Evolutionary conservation across 2,888 invertebrate genomes (phyloP).

Genomic region (Aspidiotus rigidus): DNA sequence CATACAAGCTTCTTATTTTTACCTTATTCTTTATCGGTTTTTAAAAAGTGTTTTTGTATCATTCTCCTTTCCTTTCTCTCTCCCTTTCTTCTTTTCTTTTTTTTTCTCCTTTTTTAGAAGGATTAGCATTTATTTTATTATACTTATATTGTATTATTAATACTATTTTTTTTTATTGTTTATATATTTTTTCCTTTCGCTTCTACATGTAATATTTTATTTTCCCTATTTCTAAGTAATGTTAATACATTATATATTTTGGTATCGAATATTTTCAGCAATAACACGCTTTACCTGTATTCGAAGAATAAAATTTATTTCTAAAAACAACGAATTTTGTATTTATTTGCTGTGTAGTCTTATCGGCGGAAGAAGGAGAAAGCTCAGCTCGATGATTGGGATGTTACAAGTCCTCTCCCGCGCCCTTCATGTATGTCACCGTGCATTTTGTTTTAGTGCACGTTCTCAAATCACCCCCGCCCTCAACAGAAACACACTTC

Average conservation of each 20-base stretch:
- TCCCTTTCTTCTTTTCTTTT: background rate
- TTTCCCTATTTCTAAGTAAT: constrained; percentile 25
- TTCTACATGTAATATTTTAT: constrained; percentile 31
- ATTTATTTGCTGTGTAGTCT: too few species aligned
- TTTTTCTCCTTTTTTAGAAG: constrained; percentile 26
- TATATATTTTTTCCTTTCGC: constrained; percentile 30
- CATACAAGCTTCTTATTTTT: constrained; percentile 14
- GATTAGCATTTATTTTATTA: constrained; percentile 25
- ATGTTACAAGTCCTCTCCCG: too few species aligned
- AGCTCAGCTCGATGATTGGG: too few species aligned
- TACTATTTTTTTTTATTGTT: constrained; percentile 30
- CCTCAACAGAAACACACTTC: too few species aligned
- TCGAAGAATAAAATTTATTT: constrained; percentile 28
- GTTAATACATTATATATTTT: constrained; percentile 24
- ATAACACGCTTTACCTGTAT: constrained; percentile 33
- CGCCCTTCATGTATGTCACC: too few species aligned
- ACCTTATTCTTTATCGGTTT: constrained; percentile 18
- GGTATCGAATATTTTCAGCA: constrained; percentile 31
- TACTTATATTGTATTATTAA: constrained; percentile 10
- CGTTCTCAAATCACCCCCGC: too few species aligned
- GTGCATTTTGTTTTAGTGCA: too few species aligned
- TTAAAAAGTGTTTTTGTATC: constrained; percentile 18
- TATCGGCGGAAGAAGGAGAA: too few species aligned
- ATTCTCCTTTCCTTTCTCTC: background rate
- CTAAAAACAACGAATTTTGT: constrained; percentile 15